These are phyloP conservation scores for Pangasianodon hypophthalmus DNA, from an alignment of 2,113 vertebrate genomes.

Conservation along the genomic window DNA sequence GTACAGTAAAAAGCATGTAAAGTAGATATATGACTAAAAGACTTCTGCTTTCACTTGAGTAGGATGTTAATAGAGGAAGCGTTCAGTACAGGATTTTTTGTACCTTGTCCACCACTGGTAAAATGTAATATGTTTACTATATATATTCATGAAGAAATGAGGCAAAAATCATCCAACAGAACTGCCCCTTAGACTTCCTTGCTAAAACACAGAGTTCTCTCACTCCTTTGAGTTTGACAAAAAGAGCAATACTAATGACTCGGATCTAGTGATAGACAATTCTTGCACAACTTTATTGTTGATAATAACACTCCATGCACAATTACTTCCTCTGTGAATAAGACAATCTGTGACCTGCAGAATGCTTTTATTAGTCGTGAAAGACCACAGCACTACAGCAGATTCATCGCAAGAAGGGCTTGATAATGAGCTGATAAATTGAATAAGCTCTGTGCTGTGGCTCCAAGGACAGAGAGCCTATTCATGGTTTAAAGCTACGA, in stretches of 20 bases:
- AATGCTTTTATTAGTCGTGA: not conserved
- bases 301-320: not conserved
- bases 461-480: not conserved
- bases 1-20: not conserved
- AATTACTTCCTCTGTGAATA: not conserved
- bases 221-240: not conserved
- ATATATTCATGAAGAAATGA: not conserved
- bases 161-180: not conserved
- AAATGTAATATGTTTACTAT: not conserved
- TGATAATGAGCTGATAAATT: conserved; percentile 11
- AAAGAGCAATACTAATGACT: not conserved
- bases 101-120: not conserved
- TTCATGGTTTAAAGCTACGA: not conserved
- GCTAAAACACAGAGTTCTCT: not conserved
- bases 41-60: not conserved
- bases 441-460: not conserved
- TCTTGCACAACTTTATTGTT: not conserved
- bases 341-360: not conserved
- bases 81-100: not conserved
- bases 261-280: not conserved
- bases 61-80: not conserved
- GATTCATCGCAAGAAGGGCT: not conserved
- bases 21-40: not conserved
- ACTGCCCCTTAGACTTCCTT: not conserved
- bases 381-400: not conserved